Percentiles rank a stretch among this genome's conserved stretches.
Conservation (phyloP, 1,140 invertebrate species). For the Anoplolepis gracilipes region DNA sequence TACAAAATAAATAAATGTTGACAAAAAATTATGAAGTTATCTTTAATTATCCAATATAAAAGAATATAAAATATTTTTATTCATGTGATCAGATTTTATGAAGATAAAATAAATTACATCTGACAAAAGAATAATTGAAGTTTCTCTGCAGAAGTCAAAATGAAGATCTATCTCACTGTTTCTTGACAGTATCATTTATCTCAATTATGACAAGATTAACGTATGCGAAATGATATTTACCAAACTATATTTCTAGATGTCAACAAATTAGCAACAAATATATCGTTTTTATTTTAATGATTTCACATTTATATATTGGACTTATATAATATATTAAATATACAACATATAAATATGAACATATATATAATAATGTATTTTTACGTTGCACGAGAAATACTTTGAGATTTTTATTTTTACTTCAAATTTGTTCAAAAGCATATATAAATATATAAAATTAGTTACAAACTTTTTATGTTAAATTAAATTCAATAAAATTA, state of each 20-base stretch:
- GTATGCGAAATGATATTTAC: no score
- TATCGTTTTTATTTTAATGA: neutral
- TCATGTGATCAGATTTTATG: neutral
- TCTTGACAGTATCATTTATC: no score
- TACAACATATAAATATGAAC: neutral
- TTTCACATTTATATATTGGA: neutral
- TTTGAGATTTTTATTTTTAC: neutral
- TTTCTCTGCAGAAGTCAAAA: neutral
- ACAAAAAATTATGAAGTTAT: neutral
- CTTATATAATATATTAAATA: neutral
- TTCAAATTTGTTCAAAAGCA: neutral
- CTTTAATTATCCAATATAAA: neutral
- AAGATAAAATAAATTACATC: neutral
- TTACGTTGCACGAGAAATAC: neutral
- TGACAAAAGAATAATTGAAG: neutral
- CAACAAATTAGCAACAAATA: no score
- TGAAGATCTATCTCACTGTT: constrained; percentile 1
- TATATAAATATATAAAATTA: neutral
- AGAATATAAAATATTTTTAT: neutral
- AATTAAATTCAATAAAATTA: neutral
- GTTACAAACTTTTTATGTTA: neutral
- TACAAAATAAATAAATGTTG: neutral
- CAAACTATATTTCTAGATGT: no score
- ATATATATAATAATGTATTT: neutral
- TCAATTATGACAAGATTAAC: no score